Evolutionary conservation across 2,113 vertebrate species (phyloP), one percentile per base, ranked within the genome.

Genomic region (Zapus hudsonius): DNA sequence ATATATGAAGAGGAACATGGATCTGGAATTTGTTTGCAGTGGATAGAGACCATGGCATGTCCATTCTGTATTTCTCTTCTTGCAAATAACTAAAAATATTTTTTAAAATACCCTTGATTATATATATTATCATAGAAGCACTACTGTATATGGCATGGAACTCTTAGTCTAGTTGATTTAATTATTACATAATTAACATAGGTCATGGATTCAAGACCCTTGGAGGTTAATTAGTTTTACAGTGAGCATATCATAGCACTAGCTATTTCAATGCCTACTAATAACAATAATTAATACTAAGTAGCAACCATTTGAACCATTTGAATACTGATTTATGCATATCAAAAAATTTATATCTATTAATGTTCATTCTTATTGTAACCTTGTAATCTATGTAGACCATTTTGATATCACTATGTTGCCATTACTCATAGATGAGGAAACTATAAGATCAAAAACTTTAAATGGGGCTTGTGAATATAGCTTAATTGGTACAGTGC

Each of bases 271-370:
- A 33, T 90, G n/a, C 87, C 19, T 92, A 82, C 17, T 79, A 88
- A 93, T 74, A 75, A 16, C 17, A 82, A 84, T 16, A 86, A 88
- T 86, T 82, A 94, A 91, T 66, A 85, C 12, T 80, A 85, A 91
- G 31, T 47, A 80, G 47, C 13, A 84, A n/a, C 27, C 3, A 61
- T 64, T 80, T 90, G n/a, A 44, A 76, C n/a, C n/a, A n/a, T n/a
- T n/a, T n/a, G n/a, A n/a, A n/a, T 72, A 83, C 6, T 64, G 84
- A 84, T 92, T 47, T 69, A 87, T 42, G 31, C 31, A 93, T 84
- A 84, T 61, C 57, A 84, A 86, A 5, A 8, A 31, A n/a, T 80
- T 91, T 83, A 80, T 0, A 93, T 38, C 25, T 80, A 83, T 75
- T 52, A 81, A 59, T 69, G 79, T 76, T 84, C 36, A 78, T 90